phyloP scores from a whole-genome alignment of 2,888 invertebrate species.

The Digitonthophagus gazella region DNA sequence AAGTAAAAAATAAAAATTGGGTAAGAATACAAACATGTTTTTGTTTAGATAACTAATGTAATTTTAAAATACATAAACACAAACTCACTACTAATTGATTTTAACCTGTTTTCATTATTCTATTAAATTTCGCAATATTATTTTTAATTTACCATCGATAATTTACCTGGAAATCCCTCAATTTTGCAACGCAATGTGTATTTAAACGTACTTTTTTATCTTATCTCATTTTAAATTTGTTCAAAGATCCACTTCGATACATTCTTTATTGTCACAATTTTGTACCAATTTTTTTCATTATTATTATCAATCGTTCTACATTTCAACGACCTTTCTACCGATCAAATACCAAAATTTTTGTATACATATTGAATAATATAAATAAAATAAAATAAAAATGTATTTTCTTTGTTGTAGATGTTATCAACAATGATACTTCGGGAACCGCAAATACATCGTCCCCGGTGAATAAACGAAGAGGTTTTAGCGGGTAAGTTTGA shows the following conservation, averaged over 20 bases:
- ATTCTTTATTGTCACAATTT: background rate
- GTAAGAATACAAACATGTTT: no score
- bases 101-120: background rate
- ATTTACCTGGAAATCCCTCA: background rate
- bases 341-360: background rate
- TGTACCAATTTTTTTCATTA: background rate
- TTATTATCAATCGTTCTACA: background rate
- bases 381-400: background rate
- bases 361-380: background rate
- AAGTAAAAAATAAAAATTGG: background rate
- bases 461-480: conserved; percentile 80
- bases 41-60: no score
- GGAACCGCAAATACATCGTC: conserved; percentile 68
- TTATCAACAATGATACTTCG: conserved; percentile 59
- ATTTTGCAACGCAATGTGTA: background rate
- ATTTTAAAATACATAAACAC: no score
- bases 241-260: background rate
- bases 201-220: background rate
- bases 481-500: conserved; percentile 77
- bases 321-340: background rate
- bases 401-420: conserved; percentile 54
- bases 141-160: background rate
- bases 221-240: background rate
- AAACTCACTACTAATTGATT: background rate
- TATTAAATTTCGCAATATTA: background rate